Evolutionary conservation across 1,140 invertebrate species (phyloP).

Genomic region (Macrobrachium rosenbergii): DNA sequence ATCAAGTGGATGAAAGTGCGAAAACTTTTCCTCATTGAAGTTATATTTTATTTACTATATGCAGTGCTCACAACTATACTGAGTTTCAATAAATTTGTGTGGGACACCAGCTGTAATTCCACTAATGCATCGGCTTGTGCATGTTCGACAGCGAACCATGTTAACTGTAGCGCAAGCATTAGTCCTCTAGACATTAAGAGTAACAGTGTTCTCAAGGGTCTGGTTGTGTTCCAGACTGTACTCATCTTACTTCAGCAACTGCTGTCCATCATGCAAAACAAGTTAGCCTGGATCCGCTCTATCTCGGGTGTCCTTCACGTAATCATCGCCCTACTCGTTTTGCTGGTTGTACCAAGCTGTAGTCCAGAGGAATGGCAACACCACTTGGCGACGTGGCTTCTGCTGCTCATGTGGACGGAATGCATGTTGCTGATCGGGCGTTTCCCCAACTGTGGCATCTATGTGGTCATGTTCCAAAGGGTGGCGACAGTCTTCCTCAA

Average conservation of each 20-base stretch:
- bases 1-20: conserved; percentile 74
- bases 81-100: conserved; percentile 65
- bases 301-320: conserved; percentile 61
- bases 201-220: not conserved
- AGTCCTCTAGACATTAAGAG: not conserved
- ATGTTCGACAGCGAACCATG: no score
- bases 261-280: conserved; percentile 55
- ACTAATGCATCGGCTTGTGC: no score
- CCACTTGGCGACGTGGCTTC: conserved; percentile 72
- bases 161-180: not conserved
- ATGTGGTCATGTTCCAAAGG: conserved; percentile 66
- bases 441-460: conserved; percentile 67
- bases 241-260: conserved; percentile 50
- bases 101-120: not conserved
- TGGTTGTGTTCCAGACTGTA: conserved; percentile 51
- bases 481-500: conserved; percentile 65
- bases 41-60: conserved; percentile 71
- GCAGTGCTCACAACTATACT: conserved; percentile 67
- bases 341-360: conserved; percentile 44
- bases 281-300: conserved; percentile 54
- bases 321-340: conserved; percentile 57
- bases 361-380: conserved; percentile 70
- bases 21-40: conserved; percentile 71
- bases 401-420: conserved; percentile 73
- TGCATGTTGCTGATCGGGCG: conserved; percentile 73